phyloP scores from a whole-genome alignment of 2,888 invertebrate genomes.

The Napeogenes inachia region DNA sequence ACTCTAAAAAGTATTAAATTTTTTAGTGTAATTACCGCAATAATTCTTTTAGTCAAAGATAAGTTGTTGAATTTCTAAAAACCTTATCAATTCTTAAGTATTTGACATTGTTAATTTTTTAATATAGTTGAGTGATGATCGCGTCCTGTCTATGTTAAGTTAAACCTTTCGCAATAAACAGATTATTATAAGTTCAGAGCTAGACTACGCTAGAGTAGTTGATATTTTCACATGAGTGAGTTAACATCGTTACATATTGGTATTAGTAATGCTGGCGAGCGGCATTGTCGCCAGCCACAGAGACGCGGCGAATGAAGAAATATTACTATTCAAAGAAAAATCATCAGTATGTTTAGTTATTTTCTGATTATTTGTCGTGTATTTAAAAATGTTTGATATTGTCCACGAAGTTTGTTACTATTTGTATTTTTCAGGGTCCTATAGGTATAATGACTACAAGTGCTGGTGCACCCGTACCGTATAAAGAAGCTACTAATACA shows the following conservation, averaged over 20 bases:
- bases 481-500: conserved; percentile 54
- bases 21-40: background rate
- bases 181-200: conserved; percentile 33
- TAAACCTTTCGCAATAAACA: conserved; percentile 28
- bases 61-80: conserved; percentile 24
- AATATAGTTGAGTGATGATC: conserved; percentile 25
- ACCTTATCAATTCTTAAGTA: conserved; percentile 23
- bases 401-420: too few relatives aligned
- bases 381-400: background rate
- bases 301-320: conserved; percentile 47
- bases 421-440: background rate
- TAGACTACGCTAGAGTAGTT: conserved; percentile 21
- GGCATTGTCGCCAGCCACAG: conserved; percentile 31
- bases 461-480: too few relatives aligned
- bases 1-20: background rate
- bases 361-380: background rate
- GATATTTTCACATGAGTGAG: conserved; percentile 20
- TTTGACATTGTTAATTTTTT: conserved; percentile 26
- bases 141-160: conserved; percentile 22
- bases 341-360: conserved; percentile 39
- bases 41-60: conserved; percentile 17
- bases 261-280: conserved; percentile 31
- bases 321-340: conserved; percentile 47
- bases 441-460: too few relatives aligned
- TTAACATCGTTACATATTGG: conserved; percentile 19